Evolutionary conservation across 2,888 invertebrate species (phyloP).

Genomic region (Netelia melanura): DNA sequence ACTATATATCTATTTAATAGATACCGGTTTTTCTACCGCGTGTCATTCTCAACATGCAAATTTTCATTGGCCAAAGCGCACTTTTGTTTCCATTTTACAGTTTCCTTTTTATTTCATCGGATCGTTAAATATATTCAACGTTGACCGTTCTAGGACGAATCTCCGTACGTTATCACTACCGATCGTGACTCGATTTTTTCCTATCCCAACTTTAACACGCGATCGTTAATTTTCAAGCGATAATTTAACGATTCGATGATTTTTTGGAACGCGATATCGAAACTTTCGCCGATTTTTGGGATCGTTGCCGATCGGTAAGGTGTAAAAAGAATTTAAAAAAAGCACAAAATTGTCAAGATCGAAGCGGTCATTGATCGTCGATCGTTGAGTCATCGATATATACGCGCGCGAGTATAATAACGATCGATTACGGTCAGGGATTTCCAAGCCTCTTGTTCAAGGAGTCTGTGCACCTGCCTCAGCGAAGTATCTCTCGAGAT

Average conservation of each 20-base stretch:
- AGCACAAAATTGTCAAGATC: conserved; percentile 14
- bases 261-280: too few relatives aligned
- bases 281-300: too few relatives aligned
- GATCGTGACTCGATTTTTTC: too few relatives aligned
- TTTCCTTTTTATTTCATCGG: not conserved
- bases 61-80: not conserved
- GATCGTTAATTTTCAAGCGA: too few relatives aligned
- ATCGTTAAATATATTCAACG: not conserved
- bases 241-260: too few relatives aligned
- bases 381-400: conserved; percentile 50
- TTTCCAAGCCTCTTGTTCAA: conserved; percentile 52
- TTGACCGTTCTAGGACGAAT: too few relatives aligned
- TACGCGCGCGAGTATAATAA: conserved; percentile 9
- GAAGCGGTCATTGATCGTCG: conserved; percentile 55
- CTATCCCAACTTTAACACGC: too few relatives aligned
- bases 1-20: not conserved
- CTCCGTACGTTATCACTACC: too few relatives aligned
- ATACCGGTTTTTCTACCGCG: conserved; percentile 11
- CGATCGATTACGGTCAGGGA: conserved; percentile 67
- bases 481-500: conserved; percentile 18
- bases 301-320: too few relatives aligned
- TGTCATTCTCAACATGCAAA: not conserved
- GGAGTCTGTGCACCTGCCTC: not conserved
- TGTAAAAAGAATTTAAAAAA: not conserved
- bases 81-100: not conserved